A percentile compares a stretch with the other conserved stretches of the same genome.
phyloP scores from a whole-genome alignment of 1,140 invertebrate species.

The Nymphalis io region DNA sequence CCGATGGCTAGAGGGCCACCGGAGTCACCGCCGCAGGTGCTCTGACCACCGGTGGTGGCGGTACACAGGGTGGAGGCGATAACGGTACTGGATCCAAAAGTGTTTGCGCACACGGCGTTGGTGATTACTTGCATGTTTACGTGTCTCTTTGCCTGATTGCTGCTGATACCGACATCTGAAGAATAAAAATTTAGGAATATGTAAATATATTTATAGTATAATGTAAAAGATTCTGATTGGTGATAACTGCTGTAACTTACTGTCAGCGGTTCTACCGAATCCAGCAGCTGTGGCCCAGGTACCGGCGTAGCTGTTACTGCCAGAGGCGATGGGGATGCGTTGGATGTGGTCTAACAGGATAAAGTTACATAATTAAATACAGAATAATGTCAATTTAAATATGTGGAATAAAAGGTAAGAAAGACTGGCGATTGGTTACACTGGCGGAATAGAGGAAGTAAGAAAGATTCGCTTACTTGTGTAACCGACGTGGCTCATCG shows the following conservation, averaged over 20 bases:
- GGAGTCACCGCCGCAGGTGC: slow-evolving; percentile 31
- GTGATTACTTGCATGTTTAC: slow-evolving; percentile 52
- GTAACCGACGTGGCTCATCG: background rate
- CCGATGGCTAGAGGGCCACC: slow-evolving; percentile 30
- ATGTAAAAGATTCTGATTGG: background rate
- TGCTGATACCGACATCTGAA: slow-evolving; percentile 19
- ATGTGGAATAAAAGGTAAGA: background rate
- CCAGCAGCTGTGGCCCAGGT: slow-evolving; percentile 35
- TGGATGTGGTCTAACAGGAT: slow-evolving; percentile 35
- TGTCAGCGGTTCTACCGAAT: slow-evolving; percentile 37
- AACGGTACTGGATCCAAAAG: slow-evolving; percentile 19
- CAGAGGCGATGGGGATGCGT: slow-evolving; percentile 27
- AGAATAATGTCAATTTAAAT: background rate
- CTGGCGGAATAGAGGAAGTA: too few species aligned
- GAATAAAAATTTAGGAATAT: background rate
- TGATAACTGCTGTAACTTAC: slow-evolving; percentile 1
- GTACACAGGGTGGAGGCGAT: slow-evolving; percentile 5
- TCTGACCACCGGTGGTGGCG: background rate
- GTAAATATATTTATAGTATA: background rate
- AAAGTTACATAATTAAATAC: background rate
- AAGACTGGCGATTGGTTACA: too few species aligned
- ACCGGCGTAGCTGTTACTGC: slow-evolving; percentile 30
- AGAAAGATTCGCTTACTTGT: slow-evolving; percentile 19
- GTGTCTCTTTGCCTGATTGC: slow-evolving; percentile 31
- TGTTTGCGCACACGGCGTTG: slow-evolving; percentile 44